phyloP scores from a whole-genome alignment of 2,888 invertebrate species.

The Prosapia bicincta region DNA sequence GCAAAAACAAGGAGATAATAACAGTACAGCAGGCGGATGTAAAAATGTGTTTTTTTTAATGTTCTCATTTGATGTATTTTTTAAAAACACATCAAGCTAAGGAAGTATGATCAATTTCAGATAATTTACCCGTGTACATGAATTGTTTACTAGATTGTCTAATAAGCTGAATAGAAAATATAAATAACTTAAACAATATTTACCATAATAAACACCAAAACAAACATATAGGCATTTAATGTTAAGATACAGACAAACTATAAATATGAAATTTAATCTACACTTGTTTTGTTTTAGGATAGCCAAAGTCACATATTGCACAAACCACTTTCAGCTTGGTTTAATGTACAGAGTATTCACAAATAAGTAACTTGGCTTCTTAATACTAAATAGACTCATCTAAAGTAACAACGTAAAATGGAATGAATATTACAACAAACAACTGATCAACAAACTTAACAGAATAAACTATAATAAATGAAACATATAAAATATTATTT shows the following conservation, averaged over 20 bases:
- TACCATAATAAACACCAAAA: too few relatives aligned
- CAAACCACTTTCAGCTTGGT: not conserved
- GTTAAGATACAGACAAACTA: not conserved
- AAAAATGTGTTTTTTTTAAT: too few relatives aligned
- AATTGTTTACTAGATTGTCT: too few relatives aligned
- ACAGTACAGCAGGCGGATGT: too few relatives aligned
- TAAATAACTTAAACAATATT: too few relatives aligned
- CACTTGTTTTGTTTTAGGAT: not conserved
- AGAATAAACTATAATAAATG: not conserved
- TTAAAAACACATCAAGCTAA: too few relatives aligned
- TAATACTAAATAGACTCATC: not conserved
- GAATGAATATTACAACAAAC: not conserved
- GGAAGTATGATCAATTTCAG: too few relatives aligned
- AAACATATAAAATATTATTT: too few relatives aligned
- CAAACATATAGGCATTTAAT: not conserved
- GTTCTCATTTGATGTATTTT: too few relatives aligned
- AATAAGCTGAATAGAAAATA: too few relatives aligned
- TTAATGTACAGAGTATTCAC: not conserved
- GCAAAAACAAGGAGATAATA: too few relatives aligned
- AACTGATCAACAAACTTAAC: not conserved
- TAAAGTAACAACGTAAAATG: not conserved
- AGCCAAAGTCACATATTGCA: not conserved
- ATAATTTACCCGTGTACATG: too few relatives aligned
- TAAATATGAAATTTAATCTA: not conserved
- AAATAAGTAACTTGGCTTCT: not conserved